Conservation (phyloP, 2,797 vertebrate genomes). For the Octomys mimax region DNA sequence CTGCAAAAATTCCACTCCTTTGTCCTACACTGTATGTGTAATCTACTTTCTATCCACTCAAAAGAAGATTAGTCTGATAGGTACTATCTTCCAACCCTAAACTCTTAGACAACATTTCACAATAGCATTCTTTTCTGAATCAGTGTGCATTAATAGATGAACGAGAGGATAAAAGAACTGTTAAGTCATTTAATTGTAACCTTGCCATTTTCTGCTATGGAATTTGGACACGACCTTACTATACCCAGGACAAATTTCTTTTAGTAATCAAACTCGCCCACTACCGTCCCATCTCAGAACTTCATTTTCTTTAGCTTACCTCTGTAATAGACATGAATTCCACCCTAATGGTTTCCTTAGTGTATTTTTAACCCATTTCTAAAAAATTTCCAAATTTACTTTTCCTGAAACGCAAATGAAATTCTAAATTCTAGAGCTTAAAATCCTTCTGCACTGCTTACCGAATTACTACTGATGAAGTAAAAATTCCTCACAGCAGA, state of each 20-base stretch:
- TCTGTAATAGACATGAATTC: slow-evolving; percentile 45
- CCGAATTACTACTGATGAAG: slow-evolving; percentile 38
- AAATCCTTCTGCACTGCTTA: slow-evolving; percentile 26
- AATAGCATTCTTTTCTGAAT: slow-evolving; percentile 37
- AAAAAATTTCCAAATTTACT: slow-evolving; percentile 53
- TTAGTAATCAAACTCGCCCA: neutral
- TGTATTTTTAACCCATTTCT: slow-evolving; percentile 28
- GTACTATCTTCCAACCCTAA: neutral
- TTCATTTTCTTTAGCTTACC: slow-evolving; percentile 26
- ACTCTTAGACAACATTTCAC: neutral
- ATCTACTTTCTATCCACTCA: neutral
- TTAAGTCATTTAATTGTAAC: neutral
- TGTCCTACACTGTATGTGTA: neutral
- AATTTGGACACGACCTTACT: neutral
- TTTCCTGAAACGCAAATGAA: slow-evolving; percentile 65
- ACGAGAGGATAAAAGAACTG: neutral
- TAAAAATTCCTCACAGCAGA: slow-evolving; percentile 15
- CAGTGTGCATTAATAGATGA: neutral
- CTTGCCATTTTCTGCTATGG: neutral
- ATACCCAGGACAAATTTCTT: neutral
- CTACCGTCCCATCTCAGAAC: neutral
- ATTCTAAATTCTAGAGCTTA: slow-evolving; percentile 12
- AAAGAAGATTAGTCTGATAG: neutral
- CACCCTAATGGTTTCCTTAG: neutral
- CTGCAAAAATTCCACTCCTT: neutral